Evolutionary conservation across 1,140 invertebrate species (phyloP).

Genomic region (Adoxophyes honmai): DNA sequence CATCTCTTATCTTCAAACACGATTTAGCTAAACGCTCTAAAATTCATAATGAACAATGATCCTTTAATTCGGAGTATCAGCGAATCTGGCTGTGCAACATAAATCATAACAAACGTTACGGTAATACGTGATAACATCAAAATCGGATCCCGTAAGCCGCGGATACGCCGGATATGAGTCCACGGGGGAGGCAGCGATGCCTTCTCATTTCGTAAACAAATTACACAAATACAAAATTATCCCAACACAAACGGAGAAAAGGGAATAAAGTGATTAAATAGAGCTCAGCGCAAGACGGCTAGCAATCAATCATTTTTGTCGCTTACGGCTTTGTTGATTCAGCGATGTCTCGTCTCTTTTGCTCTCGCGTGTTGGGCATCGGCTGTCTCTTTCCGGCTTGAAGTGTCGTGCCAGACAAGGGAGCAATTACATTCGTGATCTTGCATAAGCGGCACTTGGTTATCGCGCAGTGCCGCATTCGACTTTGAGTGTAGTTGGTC

Average conservation of each 20-base stretch:
- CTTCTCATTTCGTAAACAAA: slow-evolving; percentile 73
- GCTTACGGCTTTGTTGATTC: slow-evolving; percentile 68
- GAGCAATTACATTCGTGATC: slow-evolving; percentile 78
- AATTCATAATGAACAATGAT: slow-evolving; percentile 4
- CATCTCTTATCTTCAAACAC: too few species aligned
- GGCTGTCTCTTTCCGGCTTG: slow-evolving; percentile 44
- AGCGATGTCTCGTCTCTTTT: slow-evolving; percentile 49
- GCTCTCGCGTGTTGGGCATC: slow-evolving; percentile 27
- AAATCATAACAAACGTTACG: slow-evolving; percentile 44
- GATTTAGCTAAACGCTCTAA: too few species aligned
- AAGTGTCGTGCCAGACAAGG: slow-evolving; percentile 74
- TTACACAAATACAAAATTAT: slow-evolving; percentile 77
- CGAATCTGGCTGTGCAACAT: slow-evolving; percentile 31
- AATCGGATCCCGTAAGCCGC: slow-evolving; percentile 44
- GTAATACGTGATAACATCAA: slow-evolving; percentile 60
- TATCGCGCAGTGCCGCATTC: slow-evolving; percentile 69
- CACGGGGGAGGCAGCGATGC: slow-evolving; percentile 43
- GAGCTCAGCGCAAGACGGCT: slow-evolving; percentile 77
- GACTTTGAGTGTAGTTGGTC: slow-evolving; percentile 68
- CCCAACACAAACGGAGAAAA: slow-evolving; percentile 75
- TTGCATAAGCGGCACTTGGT: slow-evolving; percentile 77
- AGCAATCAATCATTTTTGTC: slow-evolving; percentile 78
- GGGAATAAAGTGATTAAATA: slow-evolving; percentile 79
- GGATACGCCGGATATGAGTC: slow-evolving; percentile 60
- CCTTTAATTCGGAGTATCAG: slow-evolving; percentile 22